Conservation (phyloP, 2,888 invertebrate genomes). For the Nymphalis c-album region DNA sequence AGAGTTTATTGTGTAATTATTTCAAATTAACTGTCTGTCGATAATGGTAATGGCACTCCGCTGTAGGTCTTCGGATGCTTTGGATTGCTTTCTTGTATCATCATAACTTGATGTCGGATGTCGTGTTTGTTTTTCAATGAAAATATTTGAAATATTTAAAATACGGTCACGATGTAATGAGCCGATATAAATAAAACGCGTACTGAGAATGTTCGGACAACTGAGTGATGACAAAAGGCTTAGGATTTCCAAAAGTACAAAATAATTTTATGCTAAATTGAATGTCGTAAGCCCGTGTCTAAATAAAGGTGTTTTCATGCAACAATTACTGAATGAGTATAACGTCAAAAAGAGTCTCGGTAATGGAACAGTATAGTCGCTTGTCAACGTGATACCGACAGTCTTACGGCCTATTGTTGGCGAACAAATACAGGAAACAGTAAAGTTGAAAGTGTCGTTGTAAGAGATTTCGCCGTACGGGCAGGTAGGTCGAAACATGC, state of each 20-base stretch:
- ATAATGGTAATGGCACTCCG: constrained; percentile 33
- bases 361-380: constrained; percentile 54
- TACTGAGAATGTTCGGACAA: background rate
- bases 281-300: constrained; percentile 12
- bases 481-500: constrained; percentile 77
- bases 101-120: constrained; percentile 28
- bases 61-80: constrained; percentile 34
- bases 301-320: constrained; percentile 34
- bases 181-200: background rate
- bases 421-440: constrained; percentile 79
- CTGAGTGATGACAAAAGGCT: background rate
- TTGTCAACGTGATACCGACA: constrained; percentile 58
- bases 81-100: constrained; percentile 26
- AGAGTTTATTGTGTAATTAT: constrained; percentile 30
- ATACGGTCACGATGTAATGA: constrained; percentile 3
- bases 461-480: constrained; percentile 67
- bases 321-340: constrained; percentile 52
- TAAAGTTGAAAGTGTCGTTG: constrained; percentile 73
- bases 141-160: constrained; percentile 21
- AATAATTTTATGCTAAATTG: constrained; percentile 21
- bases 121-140: constrained; percentile 22
- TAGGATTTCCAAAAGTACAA: constrained; percentile 6
- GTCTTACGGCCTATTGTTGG: constrained; percentile 75
- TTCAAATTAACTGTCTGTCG: constrained; percentile 30
- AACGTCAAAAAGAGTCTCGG: constrained; percentile 57